Conservation (phyloP, 37 sponge, comb jelly and placozoan species). For the Cladorhizidae sp. region DNA sequence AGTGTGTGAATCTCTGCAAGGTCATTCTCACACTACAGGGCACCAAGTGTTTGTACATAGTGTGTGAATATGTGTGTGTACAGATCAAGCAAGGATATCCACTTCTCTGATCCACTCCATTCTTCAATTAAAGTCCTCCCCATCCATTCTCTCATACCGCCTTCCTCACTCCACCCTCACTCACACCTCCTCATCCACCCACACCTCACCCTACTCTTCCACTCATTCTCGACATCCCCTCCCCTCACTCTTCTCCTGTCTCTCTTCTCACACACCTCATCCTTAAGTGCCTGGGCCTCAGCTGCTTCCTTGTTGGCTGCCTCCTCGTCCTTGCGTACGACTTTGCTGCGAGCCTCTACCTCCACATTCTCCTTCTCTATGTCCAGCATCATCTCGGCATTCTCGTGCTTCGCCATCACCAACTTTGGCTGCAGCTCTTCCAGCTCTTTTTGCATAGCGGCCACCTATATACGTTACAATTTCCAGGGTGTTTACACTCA, state of each 20-base stretch:
- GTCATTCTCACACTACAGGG: slow-evolving; percentile 94
- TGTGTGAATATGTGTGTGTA: no score
- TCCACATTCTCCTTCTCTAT: slow-evolving; percentile 90
- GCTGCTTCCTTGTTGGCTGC: slow-evolving; percentile 93
- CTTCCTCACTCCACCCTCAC: neutral
- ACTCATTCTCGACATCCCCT: neutral
- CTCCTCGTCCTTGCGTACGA: slow-evolving; percentile 90
- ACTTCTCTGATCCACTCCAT: no score
- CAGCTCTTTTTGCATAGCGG: slow-evolving; percentile 95
- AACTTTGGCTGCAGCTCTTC: slow-evolving; percentile 98
- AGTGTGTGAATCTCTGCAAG: no score
- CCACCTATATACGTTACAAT: slow-evolving; percentile 62
- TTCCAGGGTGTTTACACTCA: neutral
- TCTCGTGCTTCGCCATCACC: slow-evolving; percentile 83
- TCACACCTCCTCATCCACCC: neutral
- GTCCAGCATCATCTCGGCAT: slow-evolving; percentile 94
- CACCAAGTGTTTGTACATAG: neutral
- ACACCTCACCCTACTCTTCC: neutral
- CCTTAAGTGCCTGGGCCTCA: slow-evolving; percentile 91
- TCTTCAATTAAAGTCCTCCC: no score
- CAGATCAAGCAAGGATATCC: no score
- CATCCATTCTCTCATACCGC: no score
- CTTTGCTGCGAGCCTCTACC: slow-evolving; percentile 79
- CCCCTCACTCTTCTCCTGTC: neutral
- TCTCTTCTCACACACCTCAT: slow-evolving; percentile 61